phyloP scores from a whole-genome alignment of 2,113 vertebrate species.

The Monarcha castaneiventris region DNA sequence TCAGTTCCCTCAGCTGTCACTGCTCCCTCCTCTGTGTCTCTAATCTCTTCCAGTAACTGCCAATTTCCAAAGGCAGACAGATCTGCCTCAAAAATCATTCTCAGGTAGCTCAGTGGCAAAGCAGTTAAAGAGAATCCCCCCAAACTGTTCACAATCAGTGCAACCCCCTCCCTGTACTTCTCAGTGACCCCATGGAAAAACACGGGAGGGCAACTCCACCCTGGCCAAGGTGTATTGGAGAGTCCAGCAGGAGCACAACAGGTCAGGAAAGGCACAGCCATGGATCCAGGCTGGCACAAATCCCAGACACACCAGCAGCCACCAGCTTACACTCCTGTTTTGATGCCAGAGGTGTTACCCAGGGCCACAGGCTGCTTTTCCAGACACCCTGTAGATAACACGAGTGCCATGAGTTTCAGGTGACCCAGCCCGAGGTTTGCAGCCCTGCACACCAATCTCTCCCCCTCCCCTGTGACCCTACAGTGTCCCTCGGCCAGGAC shows the following conservation, averaged over 20 bases:
- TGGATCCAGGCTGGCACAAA: not conserved
- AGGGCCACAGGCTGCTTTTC: not conserved
- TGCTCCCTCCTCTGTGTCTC: not conserved
- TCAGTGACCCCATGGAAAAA: not conserved
- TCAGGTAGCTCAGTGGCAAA: fast-evolving
- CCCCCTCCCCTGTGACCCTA: not conserved
- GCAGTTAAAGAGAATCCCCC: not conserved
- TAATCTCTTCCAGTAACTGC: not conserved
- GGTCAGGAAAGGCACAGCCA: not conserved
- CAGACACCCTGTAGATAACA: not conserved
- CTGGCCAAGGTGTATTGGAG: fast-evolving
- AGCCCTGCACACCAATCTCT: fast-evolving
- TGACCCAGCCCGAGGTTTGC: fast-evolving
- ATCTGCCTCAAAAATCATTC: not conserved
- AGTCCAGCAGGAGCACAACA: not conserved
- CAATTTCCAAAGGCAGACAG: not conserved
- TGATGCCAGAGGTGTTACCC: not conserved
- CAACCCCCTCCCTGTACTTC: not conserved
- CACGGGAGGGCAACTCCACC: fast-evolving
- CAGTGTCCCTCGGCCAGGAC: not conserved
- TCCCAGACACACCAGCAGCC: not conserved
- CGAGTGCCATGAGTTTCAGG: fast-evolving
- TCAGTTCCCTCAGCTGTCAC: not conserved
- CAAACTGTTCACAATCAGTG: fast-evolving
- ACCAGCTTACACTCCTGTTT: fast-evolving